Percentiles rank a stretch among this genome's conserved stretches.
Evolutionary conservation across 2,797 vertebrate genomes (phyloP).

Genomic region (Okamejei kenojei): DNA sequence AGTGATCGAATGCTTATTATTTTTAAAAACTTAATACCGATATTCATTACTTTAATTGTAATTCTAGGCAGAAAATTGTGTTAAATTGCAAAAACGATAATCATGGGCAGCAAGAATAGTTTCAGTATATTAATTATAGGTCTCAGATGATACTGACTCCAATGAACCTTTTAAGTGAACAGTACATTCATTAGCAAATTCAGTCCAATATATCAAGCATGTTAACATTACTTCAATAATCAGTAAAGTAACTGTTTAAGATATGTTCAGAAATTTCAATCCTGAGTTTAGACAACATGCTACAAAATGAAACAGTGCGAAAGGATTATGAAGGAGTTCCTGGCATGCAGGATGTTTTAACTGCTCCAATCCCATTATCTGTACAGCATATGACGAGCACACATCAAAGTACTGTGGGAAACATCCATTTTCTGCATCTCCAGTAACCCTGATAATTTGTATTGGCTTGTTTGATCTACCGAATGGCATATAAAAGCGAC

Average conservation of each 20-base stretch:
- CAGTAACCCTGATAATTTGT: conserved; percentile 48
- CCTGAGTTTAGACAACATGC: background rate
- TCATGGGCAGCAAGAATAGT: background rate
- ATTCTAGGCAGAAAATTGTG: background rate
- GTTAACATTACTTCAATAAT: background rate
- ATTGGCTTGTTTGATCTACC: conserved; percentile 51
- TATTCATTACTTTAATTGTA: background rate
- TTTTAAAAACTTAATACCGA: background rate
- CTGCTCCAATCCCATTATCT: background rate
- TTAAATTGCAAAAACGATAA: background rate
- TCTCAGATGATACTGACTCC: background rate
- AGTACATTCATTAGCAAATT: conserved; percentile 33
- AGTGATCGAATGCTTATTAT: background rate
- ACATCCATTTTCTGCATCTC: conserved; percentile 41
- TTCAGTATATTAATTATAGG: background rate
- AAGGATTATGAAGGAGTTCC: conserved; percentile 28
- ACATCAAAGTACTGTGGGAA: conserved; percentile 48
- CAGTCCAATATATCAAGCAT: background rate
- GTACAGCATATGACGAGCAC: background rate
- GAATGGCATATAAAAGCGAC: conserved; percentile 47
- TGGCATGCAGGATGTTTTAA: background rate
- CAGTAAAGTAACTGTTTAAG: background rate
- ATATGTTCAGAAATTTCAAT: background rate
- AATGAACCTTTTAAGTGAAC: conserved; percentile 35
- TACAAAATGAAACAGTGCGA: background rate